These are phyloP conservation scores for Burhinus oedicnemus DNA, from an alignment of 2,113 vertebrate species.

Conservation along the genomic window DNA sequence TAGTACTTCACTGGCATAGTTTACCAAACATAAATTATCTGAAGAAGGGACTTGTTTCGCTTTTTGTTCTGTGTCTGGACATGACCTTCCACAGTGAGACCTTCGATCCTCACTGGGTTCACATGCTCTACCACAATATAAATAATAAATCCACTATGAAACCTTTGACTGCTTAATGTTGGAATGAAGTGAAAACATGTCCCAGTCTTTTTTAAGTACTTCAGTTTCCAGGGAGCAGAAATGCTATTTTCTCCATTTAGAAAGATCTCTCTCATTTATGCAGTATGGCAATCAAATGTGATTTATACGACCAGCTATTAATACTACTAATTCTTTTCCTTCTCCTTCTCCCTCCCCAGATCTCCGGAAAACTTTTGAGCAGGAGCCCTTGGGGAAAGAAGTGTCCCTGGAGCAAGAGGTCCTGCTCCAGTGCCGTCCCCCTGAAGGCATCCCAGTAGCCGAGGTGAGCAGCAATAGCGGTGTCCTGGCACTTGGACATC, in stretches of 20 bases:
- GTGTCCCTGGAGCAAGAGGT: conserved; percentile 95
- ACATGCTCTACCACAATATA: background rate
- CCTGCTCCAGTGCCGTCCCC: conserved; percentile 92
- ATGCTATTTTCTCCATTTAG: background rate
- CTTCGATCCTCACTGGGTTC: background rate
- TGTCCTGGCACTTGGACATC: conserved; percentile 10
- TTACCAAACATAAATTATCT: background rate
- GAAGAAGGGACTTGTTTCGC: background rate
- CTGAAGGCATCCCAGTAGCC: conserved; percentile 92
- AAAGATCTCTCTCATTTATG: background rate
- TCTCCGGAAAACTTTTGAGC: conserved; percentile 93
- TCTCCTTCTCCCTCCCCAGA: conserved; percentile 71
- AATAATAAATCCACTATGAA: background rate
- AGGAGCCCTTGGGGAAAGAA: conserved; percentile 94
- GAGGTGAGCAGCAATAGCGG: conserved; percentile 80
- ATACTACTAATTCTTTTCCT: background rate
- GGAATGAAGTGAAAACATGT: background rate
- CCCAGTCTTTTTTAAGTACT: background rate
- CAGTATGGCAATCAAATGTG: background rate
- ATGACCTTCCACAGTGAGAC: background rate
- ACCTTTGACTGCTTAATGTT: background rate
- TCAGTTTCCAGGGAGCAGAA: background rate
- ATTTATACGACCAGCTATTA: background rate
- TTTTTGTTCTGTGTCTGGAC: background rate
- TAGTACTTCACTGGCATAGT: background rate